These are phyloP conservation scores for Coenonympha arcania DNA, from an alignment of 2,888 invertebrate species.

Conservation along the genomic window DNA sequence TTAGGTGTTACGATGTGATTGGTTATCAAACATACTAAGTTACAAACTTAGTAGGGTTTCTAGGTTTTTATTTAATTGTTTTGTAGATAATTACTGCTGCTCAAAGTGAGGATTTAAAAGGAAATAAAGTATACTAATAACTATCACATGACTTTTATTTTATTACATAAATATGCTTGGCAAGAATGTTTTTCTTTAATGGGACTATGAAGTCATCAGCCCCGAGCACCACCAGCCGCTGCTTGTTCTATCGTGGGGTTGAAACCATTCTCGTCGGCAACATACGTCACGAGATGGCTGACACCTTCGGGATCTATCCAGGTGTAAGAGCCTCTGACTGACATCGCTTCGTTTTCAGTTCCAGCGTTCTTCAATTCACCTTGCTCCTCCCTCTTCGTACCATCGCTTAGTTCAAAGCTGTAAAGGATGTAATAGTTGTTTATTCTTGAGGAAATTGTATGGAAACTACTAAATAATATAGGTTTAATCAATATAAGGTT, in stretches of 20 bases:
- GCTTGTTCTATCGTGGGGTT: slow-evolving; percentile 63
- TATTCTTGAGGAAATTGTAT: too few relatives aligned
- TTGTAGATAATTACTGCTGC: too few relatives aligned
- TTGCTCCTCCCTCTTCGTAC: slow-evolving; percentile 61
- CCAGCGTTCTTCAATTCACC: slow-evolving; percentile 70
- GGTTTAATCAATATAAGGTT: too few relatives aligned
- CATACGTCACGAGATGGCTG: slow-evolving; percentile 74
- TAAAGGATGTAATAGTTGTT: slow-evolving; percentile 18
- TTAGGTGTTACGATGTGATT: too few relatives aligned
- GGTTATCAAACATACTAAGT: too few relatives aligned
- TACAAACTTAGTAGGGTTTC: too few relatives aligned
- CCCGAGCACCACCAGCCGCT: slow-evolving; percentile 46
- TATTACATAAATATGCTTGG: not conserved
- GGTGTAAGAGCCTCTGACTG: slow-evolving; percentile 66
- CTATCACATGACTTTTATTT: slow-evolving; percentile 1
- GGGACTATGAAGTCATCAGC: not conserved
- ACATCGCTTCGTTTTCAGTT: slow-evolving; percentile 66
- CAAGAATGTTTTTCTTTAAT: not conserved
- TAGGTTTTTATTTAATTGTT: too few relatives aligned
- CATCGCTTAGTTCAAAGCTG: slow-evolving; percentile 72
- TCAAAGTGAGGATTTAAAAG: too few relatives aligned
- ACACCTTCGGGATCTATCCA: slow-evolving; percentile 74
- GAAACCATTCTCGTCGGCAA: slow-evolving; percentile 72
- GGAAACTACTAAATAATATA: too few relatives aligned
- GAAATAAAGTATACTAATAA: not conserved